Evolutionary conservation across 1,140 invertebrate genomes (phyloP).

Genomic region (Heliconius hermathena): DNA sequence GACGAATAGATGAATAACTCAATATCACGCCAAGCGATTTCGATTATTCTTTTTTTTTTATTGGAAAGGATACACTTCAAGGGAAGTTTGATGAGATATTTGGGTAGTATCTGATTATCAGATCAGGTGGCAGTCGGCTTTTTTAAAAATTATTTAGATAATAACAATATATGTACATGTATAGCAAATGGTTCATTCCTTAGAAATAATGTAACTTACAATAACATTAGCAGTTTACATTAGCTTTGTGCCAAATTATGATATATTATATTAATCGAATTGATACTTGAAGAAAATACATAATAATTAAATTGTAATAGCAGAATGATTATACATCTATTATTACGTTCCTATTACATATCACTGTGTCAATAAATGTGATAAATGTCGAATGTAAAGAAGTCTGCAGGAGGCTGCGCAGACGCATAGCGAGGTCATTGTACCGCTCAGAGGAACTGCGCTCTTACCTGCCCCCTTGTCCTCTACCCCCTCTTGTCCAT

Average conservation of each 20-base stretch:
- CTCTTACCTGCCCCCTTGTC: conserved; percentile 53
- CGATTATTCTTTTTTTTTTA: no score
- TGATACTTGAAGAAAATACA: background rate
- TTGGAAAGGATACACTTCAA: no score
- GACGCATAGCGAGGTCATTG: conserved; percentile 69
- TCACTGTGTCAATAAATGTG: conserved; percentile 48
- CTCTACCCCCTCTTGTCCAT: conserved; percentile 43
- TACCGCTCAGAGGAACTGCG: conserved; percentile 66
- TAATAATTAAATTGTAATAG: background rate
- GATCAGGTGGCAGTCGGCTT: no score
- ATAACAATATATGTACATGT: no score
- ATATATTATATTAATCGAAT: background rate
- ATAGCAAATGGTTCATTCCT: background rate
- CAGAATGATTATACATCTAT: background rate
- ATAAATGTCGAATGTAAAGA: conserved; percentile 47
- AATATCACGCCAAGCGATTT: no score
- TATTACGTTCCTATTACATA: background rate
- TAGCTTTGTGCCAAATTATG: no score
- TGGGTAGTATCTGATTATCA: no score
- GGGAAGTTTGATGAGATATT: no score
- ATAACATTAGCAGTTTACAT: background rate
- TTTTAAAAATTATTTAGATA: no score
- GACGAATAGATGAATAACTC: no score
- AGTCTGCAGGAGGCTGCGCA: conserved; percentile 51
- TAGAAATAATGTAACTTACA: background rate